Percentiles rank a stretch among this genome's conserved stretches.
Conservation (phyloP, 2,797 vertebrate species). For the Hippocampus kuda region DNA sequence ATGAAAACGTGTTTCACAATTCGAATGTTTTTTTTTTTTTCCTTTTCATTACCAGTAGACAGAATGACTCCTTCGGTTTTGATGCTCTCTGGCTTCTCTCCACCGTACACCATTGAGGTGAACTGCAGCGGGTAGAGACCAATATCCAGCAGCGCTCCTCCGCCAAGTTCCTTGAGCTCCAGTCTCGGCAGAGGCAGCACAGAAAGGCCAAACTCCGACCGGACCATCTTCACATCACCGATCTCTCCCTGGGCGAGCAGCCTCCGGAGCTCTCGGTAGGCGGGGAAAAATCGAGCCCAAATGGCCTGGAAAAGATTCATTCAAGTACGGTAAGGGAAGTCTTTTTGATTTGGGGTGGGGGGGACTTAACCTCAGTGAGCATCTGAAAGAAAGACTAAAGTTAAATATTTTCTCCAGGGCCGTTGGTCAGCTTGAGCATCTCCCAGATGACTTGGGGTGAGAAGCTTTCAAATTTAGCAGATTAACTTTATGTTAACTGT, state of each 20-base stretch:
- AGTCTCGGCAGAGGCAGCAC: conserved; percentile 33
- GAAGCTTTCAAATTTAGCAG: too few relatives aligned
- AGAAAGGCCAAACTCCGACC: conserved; percentile 61
- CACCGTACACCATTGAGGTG: conserved; percentile 69
- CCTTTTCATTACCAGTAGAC: conserved; percentile 62
- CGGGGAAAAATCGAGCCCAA: conserved; percentile 81
- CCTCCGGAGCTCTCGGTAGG: conserved; percentile 57
- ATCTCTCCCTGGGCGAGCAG: conserved; percentile 63
- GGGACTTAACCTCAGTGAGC: too few relatives aligned
- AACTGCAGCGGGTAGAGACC: conserved; percentile 83
- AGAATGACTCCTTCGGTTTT: conserved; percentile 61
- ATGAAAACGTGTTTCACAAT: too few relatives aligned
- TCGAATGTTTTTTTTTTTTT: not conserved
- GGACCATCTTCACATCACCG: conserved; percentile 71
- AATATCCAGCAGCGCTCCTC: conserved; percentile 69
- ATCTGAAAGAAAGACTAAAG: too few relatives aligned
- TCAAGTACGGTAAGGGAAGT: not conserved
- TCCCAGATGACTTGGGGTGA: too few relatives aligned
- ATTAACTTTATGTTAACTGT: too few relatives aligned
- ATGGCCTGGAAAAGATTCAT: conserved; percentile 60
- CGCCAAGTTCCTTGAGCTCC: conserved; percentile 70
- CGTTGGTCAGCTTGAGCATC: too few relatives aligned
- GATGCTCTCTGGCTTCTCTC: conserved; percentile 72
- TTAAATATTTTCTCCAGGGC: too few relatives aligned
- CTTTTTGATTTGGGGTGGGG: not conserved